Evolutionary conservation across 2,113 vertebrate species (phyloP).

Genomic region (Brachyhypopomus occidentalis): DNA sequence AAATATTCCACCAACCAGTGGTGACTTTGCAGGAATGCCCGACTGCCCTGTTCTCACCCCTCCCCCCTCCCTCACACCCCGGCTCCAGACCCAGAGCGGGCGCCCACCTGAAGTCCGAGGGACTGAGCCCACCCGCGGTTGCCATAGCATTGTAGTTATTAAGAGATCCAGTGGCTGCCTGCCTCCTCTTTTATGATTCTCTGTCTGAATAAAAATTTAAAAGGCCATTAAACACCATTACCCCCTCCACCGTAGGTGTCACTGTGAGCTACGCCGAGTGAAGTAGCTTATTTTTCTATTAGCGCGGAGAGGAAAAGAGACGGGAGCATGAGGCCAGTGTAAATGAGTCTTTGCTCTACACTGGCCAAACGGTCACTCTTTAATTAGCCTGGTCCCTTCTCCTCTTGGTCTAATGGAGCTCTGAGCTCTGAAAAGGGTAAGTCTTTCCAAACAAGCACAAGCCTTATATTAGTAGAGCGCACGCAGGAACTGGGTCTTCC

Average conservation of each 20-base stretch:
- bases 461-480: constrained; percentile 38
- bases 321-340: constrained; percentile 51
- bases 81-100: constrained; percentile 65
- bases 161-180: constrained; percentile 87
- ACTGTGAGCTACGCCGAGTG: constrained; percentile 81
- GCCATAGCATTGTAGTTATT: constrained; percentile 89
- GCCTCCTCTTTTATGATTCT: constrained; percentile 84
- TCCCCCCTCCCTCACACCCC: constrained; percentile 13
- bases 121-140: constrained; percentile 83
- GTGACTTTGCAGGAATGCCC: constrained; percentile 91
- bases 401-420: constrained; percentile 71
- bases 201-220: constrained; percentile 90
- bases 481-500: not conserved
- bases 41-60: constrained; percentile 75
- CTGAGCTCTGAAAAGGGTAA: constrained; percentile 49
- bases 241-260: constrained; percentile 85
- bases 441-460: constrained; percentile 53
- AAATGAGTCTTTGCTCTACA: constrained; percentile 74
- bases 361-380: constrained; percentile 65
- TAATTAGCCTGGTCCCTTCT: constrained; percentile 64
- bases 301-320: constrained; percentile 57
- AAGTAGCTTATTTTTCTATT: constrained; percentile 86
- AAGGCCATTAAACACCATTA: constrained; percentile 91
- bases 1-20: constrained; percentile 83
- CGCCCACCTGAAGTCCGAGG: constrained; percentile 82